phyloP scores from a whole-genome alignment of 2,888 invertebrate genomes.

The Blastobasis adustella region DNA sequence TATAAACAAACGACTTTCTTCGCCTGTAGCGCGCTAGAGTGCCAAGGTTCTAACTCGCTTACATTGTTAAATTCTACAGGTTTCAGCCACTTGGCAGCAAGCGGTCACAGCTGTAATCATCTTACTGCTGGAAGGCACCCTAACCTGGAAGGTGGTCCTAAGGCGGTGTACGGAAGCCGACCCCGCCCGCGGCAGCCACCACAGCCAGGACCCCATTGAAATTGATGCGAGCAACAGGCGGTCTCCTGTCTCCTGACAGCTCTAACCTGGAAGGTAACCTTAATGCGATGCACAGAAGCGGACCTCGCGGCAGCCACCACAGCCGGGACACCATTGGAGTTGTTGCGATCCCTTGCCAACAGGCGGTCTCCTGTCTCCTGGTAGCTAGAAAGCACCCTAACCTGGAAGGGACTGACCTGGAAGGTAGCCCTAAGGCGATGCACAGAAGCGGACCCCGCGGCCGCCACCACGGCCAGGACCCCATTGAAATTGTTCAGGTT shows the following conservation, averaged over 20 bases:
- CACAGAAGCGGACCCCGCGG: conserved; percentile 94
- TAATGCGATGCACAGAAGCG: conserved; percentile 92
- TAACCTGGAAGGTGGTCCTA: conserved; percentile 84
- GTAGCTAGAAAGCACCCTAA: too few relatives aligned
- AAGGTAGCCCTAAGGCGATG: conserved; percentile 89
- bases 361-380: too few relatives aligned
- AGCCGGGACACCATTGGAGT: conserved; percentile 97
- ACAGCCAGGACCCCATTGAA: conserved; percentile 98
- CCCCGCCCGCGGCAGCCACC: conserved; percentile 92
- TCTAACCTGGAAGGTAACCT: conserved; percentile 83
- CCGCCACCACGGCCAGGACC: conserved; percentile 93
- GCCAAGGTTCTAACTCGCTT: too few relatives aligned
- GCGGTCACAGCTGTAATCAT: too few relatives aligned
- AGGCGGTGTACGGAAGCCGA: conserved; percentile 94
- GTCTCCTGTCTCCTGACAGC: conserved; percentile 75
- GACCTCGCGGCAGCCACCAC: conserved; percentile 94
- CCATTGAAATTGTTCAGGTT: conserved; percentile 99
- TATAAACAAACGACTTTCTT: too few relatives aligned
- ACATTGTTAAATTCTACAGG: too few relatives aligned
- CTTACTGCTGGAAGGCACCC: too few relatives aligned
- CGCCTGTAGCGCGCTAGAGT: too few relatives aligned
- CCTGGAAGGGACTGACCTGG: conserved; percentile 81
- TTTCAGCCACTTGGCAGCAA: too few relatives aligned
- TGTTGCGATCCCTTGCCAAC: conserved; percentile 88
- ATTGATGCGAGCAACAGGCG: conserved; percentile 95